Base-by-base conservation (phyloP, 1,140 invertebrate species). In the Sycophila sp. region DNA sequence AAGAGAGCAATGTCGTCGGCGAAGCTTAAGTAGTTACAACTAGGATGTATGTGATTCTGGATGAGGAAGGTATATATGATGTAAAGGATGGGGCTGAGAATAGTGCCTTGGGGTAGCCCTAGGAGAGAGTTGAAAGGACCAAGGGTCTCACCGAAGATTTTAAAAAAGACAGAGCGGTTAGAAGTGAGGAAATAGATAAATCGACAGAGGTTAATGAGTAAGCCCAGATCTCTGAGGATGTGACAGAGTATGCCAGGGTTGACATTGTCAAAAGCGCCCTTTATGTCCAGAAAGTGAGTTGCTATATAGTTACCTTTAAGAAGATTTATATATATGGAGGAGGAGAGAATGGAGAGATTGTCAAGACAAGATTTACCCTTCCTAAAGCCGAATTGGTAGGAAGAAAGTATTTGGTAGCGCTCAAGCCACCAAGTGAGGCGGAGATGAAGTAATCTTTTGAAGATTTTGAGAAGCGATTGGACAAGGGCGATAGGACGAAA, bases 401-500 rank as follows among this genome's bases (percentile, higher is more conserved):
- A 1, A 11, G 60, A 26, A 8, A 69, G 55, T 0, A 34, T 2
- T 26, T 49, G 3, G 13, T 63, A 45, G 1, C 26, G 30, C 62
- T 74, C 69, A 3, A 66, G 17, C 53, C 55, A 74, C 38, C 32
- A 72, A 13, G 26, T 34, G 0, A 75, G 24, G n/a, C 71, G 40
- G 26, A 22, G 58, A 13, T 55, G 66, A 11, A 77, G 34, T 1
- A 75, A 24, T 58, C 69, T 74, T 53, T 77, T 64, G 13, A 73
- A 67, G 2, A 73, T 1, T 34, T 75, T 74, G 1, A 72, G 60
- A 5, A 73, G 10, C 13, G 67, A 71, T 15, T 66, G 69, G 1
- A 73, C 67, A 13, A 75, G 34, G 1, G 71, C 53, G 10, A 76
- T 76, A 22, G n/a, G n/a, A n/a, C n/a, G n/a, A n/a, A n/a, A n/a